Evolutionary conservation across 2,797 vertebrate species (phyloP), one percentile per base, ranked within the genome.

Genomic region (Chromobotia macracanthus): DNA sequence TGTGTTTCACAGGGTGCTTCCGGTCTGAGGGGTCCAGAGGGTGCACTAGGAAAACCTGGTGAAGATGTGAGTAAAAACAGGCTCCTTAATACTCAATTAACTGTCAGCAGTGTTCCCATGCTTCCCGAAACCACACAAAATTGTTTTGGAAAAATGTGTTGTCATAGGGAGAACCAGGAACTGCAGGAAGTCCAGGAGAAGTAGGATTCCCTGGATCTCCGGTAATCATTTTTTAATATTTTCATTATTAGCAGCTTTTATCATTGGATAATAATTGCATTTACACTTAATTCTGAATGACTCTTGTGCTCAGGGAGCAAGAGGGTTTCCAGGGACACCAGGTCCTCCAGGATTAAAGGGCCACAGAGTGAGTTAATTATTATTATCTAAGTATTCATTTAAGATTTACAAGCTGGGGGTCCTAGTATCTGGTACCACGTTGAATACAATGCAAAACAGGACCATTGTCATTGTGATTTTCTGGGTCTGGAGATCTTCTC

Each of bases 311-410:
- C 83, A 99, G 97, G 98, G 98, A 38, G 80, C 94, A 58, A 93
- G 97, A 93, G 98, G 98, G 25, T 99, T 99, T 89, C 98, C 98
- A 84, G 98, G 98, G 77, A 97, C 97, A 55, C 97, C 97, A 1
- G 98, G 98, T 71, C 95, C 96, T 81, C 97, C 97, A 71, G 98
- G 98, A 71, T 90, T 98, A 82, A 99, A 99, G 87, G 98, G 98
- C 82, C 96, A 97, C 87, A 93, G 95, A 89, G 98, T 99, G 92
- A 97, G 97, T 93, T 58, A 44, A 61, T 46, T 31, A 0, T 41
- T 35, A 0, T 63, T 50, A 15, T 44, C 9, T 11, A 44, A 10
- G 41, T 9, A 1, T 38, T 38, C 48, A 56, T 68, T 28, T 23
- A 19, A 28, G 31, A 38, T 41, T 66, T n/a, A 75, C 1, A 23